Conservation (phyloP, 2,113 vertebrate species). For the Phodopus roborovskii region DNA sequence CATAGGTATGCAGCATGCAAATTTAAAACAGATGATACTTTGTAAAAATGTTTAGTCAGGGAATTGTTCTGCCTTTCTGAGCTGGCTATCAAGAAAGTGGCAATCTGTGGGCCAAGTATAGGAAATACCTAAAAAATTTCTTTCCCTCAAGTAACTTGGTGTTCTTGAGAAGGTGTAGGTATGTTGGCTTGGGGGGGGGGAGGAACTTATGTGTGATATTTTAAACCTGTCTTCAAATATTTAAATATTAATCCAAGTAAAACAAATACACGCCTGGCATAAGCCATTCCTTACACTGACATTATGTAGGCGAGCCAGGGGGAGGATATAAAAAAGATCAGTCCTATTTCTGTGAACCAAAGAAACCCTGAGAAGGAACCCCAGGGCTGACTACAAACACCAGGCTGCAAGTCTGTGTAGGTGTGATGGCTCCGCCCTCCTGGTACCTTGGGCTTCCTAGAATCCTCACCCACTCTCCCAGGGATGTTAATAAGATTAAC, state of each 20-base stretch:
- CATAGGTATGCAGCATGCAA: not conserved
- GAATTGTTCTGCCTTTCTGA: not conserved
- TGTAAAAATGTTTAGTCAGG: not conserved
- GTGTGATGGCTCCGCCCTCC: fast-evolving
- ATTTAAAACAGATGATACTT: not conserved
- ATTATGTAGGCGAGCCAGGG: constrained; percentile 45
- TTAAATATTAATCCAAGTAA: constrained; percentile 75
- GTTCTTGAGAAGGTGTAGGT: constrained; percentile 54
- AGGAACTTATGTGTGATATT: constrained; percentile 62
- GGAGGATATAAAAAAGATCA: constrained; percentile 58
- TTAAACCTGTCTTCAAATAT: constrained; percentile 76
- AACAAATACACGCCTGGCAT: constrained; percentile 65
- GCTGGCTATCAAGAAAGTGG: not conserved
- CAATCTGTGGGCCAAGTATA: not conserved
- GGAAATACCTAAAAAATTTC: not conserved
- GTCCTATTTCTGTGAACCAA: constrained; percentile 8
- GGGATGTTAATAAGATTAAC: not conserved
- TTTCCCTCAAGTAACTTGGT: not conserved
- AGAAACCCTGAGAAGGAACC: not conserved
- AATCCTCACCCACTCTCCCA: not conserved
- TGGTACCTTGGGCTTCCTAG: not conserved
- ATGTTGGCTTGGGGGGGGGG: not conserved
- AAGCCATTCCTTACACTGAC: constrained; percentile 65
- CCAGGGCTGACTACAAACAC: fast-evolving
- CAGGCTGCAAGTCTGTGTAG: not conserved